Evolutionary conservation across 23 tunicate species (phyloP), one percentile per base, ranked within the genome.

Genomic region (Botrylloides violaceus): DNA sequence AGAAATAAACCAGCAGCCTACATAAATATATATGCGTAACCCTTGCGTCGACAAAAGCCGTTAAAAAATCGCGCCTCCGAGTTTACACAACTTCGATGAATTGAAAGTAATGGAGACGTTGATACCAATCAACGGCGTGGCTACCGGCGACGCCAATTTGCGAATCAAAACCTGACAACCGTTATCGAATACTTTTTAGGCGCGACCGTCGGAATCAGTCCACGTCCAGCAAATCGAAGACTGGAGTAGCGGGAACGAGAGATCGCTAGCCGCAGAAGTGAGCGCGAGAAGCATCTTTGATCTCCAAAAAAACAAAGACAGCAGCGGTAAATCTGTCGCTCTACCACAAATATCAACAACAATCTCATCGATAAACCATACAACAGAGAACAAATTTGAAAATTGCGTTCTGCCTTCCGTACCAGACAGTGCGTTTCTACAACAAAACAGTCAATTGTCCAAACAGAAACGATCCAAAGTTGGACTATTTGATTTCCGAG

Each of bases 401-500:
- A 33, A 63, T 28, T 63, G 70, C 70, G 29, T 63, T 29, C 9
- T 63, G 33, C 70, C 70, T 31, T 9, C 9, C 53, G 15, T 43
- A 43, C 53, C 9, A 43, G 53, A 9, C 12, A 15, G 12, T 43
- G 12, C 53, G 53, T 3, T 58, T 9, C 4, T 23, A 3, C 5
- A 9, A 4, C 5, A 5, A 23, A 4, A 9, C 12, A 29, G 26
- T 23, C 23, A 58, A 58, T 4, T 23, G 12, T 5, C 12, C 26
- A 5, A 4, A 4, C 9, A 5, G 9, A 63, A 63, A 33, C 26
- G 33, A 31, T 19, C 19, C 4, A 63, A 9, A 28, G 9, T 3
- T 3, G 70, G 35, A 12, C 35, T 63, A 29, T 63, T 63, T 63
- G 70, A 63, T 33, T 63, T 63, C 70, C 35, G 70, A 3, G 70